These are phyloP conservation scores for Castor canadensis DNA, from an alignment of 2,113 vertebrate genomes.

Conservation along the genomic window DNA sequence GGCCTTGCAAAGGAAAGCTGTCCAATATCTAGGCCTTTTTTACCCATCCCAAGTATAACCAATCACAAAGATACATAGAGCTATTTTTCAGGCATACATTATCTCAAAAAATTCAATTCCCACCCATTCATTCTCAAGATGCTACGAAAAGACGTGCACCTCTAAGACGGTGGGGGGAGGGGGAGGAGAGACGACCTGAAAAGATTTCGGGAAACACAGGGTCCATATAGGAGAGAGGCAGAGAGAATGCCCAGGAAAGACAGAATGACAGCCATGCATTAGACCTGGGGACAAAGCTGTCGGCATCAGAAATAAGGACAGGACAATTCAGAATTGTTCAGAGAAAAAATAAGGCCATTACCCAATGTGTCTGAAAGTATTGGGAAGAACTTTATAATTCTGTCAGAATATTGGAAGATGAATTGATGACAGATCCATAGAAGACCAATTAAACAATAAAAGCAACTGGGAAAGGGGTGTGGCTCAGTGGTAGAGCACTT, in stretches of 20 bases:
- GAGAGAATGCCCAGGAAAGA: not conserved
- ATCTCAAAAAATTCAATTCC: not conserved
- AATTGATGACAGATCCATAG: not conserved
- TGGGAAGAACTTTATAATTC: not conserved
- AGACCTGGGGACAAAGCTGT: not conserved
- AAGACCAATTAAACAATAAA: not conserved
- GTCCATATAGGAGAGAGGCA: not conserved
- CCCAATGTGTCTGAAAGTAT: not conserved
- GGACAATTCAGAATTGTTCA: not conserved
- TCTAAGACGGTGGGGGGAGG: not conserved
- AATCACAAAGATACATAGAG: not conserved
- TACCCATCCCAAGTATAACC: not conserved
- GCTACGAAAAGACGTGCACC: not conserved
- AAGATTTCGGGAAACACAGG: not conserved
- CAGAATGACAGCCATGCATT: not conserved
- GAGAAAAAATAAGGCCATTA: not conserved
- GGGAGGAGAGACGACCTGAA: not conserved
- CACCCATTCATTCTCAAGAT: not conserved
- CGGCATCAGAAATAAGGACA: too few relatives aligned
- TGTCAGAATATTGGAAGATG: not conserved
- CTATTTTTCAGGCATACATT: not conserved
- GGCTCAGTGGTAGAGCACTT: not conserved
- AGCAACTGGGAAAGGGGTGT: not conserved
- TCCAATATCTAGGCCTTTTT: not conserved
- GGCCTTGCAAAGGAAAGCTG: not conserved